phyloP scores from a whole-genome alignment of 2,797 vertebrate species.

The Mus spretus region DNA sequence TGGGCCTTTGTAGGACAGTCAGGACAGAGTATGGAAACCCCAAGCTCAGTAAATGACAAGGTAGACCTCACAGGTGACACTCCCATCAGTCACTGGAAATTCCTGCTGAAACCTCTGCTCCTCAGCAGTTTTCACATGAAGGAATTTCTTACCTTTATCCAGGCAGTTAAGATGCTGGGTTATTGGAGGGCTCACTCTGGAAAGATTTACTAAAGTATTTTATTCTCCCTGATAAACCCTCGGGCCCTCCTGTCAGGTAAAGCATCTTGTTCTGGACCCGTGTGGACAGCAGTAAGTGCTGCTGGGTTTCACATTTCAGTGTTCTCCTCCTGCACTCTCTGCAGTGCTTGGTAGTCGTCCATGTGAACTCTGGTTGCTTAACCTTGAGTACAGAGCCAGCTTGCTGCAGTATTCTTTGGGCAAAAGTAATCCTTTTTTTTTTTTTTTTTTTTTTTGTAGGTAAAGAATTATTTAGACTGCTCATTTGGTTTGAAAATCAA shows the following conservation, averaged over 20 bases:
- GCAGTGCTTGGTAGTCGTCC: conserved; percentile 72
- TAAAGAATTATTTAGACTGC: conserved; percentile 57
- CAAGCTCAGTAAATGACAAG: conserved; percentile 18
- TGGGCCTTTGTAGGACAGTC: conserved; percentile 13
- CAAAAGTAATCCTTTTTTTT: conserved; percentile 50
- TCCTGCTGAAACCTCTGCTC: conserved; percentile 48
- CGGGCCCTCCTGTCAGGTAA: conserved; percentile 36
- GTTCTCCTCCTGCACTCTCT: conserved; percentile 53
- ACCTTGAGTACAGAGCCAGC: conserved; percentile 47
- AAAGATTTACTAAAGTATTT: conserved; percentile 54
- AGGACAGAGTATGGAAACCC: conserved; percentile 38
- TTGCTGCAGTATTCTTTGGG: conserved; percentile 48
- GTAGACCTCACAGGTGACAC: conserved; percentile 13
- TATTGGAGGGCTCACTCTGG: conserved; percentile 9
- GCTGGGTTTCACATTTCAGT: conserved; percentile 67
- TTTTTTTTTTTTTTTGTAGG: conserved; percentile 3
- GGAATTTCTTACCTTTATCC: conserved; percentile 59
- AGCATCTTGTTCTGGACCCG: conserved; percentile 11
- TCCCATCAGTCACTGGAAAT: conserved; percentile 47
- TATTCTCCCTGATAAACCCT: conserved; percentile 34
- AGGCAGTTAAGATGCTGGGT: conserved; percentile 43
- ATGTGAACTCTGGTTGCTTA: conserved; percentile 55
- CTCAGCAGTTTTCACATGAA: conserved; percentile 31
- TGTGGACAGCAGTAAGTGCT: conserved; percentile 58
- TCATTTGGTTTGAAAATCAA: conserved; percentile 58